Base-by-base conservation (phyloP, 2,797 vertebrate species). In the Enteromius mattozi region DNA sequence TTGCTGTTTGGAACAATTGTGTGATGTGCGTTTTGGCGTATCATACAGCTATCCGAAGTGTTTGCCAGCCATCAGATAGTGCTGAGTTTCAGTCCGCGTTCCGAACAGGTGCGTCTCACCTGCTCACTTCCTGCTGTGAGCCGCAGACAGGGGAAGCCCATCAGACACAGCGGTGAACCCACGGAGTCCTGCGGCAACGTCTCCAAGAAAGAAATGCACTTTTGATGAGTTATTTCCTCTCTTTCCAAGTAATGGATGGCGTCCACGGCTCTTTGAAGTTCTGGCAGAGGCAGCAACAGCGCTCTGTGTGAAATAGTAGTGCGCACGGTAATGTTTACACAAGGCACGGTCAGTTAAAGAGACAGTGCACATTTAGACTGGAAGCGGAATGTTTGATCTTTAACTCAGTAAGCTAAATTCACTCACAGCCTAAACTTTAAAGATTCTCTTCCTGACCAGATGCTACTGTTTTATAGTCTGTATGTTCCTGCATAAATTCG, bases 311-410 rank as follows among this genome's bases (percentile, higher is more conserved):
- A 82, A 3, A 83, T 91, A 91, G 75, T 78, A 94, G 91, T 91
- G 91, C 80, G 42, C 85, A 87, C 87, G 72, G 86, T 87, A 80
- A 88, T 59, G 78, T 72, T 72, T 89, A 86, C 91, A 84, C 92
- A 89, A 92, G 89, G 92, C 86, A 91, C 87, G 87, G 85, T 78
- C 89, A 69, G 86, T 96, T 96, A 96, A 96, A 96, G 95, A 40
- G 82, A 91, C 94, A 96, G 94, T 78, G n/a, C 85, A 37, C 86
- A 56, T 71, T 83, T 86, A 70, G 3, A 45, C 33, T 65, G n/a
- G 4, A 8, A 61, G 33, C 30, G 2, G 51, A 27, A 19, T 12
- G 5, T 35, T 42, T n/a, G 2, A 8, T 33, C 10, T 47, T 51
- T 12, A 19, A 10, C 42, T 70, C n/a, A 21, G 21, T 66, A 4